Percentiles rank a stretch among this genome's conserved stretches.
These are phyloP conservation scores for Cryptotis parvus DNA, from an alignment of 2,113 vertebrate genomes.

Conservation along the genomic window DNA sequence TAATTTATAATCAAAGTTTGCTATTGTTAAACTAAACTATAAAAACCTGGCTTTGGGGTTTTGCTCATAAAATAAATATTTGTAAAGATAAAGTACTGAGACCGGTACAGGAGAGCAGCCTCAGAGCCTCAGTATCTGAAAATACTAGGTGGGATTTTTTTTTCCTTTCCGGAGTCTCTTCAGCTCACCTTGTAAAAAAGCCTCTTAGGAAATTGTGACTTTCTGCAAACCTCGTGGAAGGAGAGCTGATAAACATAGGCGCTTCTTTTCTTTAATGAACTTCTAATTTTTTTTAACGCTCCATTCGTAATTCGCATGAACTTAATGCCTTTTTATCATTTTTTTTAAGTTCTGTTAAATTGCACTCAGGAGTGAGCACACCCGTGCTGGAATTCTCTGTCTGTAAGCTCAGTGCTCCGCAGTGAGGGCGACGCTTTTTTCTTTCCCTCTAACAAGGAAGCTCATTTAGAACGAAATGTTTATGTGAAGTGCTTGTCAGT, in stretches of 20 bases:
- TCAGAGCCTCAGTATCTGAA: neutral
- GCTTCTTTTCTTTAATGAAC: constrained; percentile 77
- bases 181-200: constrained; percentile 57
- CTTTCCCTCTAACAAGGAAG: constrained; percentile 88
- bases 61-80: constrained; percentile 81
- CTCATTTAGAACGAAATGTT: constrained; percentile 93
- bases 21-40: constrained; percentile 84
- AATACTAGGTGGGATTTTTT: constrained; percentile 12
- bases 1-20: constrained; percentile 88
- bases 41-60: constrained; percentile 81
- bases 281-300: constrained; percentile 80
- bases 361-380: constrained; percentile 59
- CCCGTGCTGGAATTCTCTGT: constrained; percentile 76
- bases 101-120: constrained; percentile 36
- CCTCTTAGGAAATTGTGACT: constrained; percentile 45
- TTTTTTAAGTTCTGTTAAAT: constrained; percentile 77
- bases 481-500: constrained; percentile 94
- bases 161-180: constrained; percentile 59
- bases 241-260: constrained; percentile 1
- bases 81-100: constrained; percentile 74
- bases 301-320: constrained; percentile 74
- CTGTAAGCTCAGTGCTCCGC: constrained; percentile 78
- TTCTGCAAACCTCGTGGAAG: neutral
- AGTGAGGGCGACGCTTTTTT: constrained; percentile 80
- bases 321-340: constrained; percentile 50